Base-by-base conservation (phyloP, 2,113 vertebrate genomes). In the Syngnathus scovelli region DNA sequence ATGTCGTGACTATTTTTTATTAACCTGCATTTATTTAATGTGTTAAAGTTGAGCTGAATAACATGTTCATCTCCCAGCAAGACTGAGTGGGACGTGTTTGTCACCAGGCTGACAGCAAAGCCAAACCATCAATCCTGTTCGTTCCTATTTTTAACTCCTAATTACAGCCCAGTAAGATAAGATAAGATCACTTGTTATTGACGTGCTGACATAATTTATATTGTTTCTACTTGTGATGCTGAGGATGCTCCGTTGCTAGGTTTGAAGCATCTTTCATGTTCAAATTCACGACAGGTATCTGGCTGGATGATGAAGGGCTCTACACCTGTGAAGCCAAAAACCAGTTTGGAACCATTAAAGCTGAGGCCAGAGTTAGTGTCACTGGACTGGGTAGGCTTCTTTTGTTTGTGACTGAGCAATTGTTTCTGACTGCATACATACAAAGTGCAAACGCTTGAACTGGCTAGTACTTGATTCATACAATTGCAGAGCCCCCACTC, bases 281-380 rank as follows among this genome's bases (percentile, higher is more conserved):
- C 58, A 69, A 16, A 63, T 70, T 0, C 79, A 68, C 68, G 68
- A 1, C 80, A 98, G 96, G 89, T 44, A 89, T 89, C 62, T 91
- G 90, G 1, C 83, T 92, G 13, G 91, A 94, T 65, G 93, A 98
- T 81, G 92, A 94, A 71, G 93, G 87, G 0, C 0, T 71, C 5
- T 98, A 96, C 27, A 36, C 93, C 72, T 98, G 96, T 0, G 92
- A 96, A 84, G 95, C 94, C n/a, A 84, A 87, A 41, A 98, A 98
- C 0, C 83, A 87, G 62, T 96, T 96, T 66, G 95, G 95, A 82
- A 92, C 81, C 68, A 89, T 92, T 75, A 91, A 71, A 55, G 87
- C 88, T 0, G 89, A 93, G 68, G 87, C 90, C 81, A 88, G 83
- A 89, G 89, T 98, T 41, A 61, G 71, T 0, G 90, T 98, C 84